Base-by-base conservation (phyloP, 2,888 invertebrate genomes). In the Melieria crassipennis region DNA sequence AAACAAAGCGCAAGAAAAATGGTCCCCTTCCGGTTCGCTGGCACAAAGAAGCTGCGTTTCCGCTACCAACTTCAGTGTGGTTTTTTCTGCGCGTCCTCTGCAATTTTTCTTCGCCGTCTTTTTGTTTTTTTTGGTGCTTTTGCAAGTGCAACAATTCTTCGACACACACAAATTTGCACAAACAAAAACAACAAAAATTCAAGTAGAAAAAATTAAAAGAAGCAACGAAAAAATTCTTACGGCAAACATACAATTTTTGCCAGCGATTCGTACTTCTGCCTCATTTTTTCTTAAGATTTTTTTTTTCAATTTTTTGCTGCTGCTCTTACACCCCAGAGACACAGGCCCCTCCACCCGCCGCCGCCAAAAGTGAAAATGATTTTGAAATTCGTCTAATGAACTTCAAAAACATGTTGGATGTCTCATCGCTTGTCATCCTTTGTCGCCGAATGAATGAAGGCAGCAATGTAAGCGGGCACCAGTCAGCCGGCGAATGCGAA, bases 341-440 rank as follows among this genome's bases (percentile, higher is more conserved):
- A 13, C 0, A 10, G 5, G 13, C 7, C 16, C 7, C 9, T 7
- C 43, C 13, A 45, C 45, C 6, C 45, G 43, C 16, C 50, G 47
- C 4, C 42, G 10, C 52, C 10, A 48, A 43, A 30, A 30, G 61
- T 45, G 50, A 61, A 50, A 68, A 55, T 43, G 42, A 68, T n/a
- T 56, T 42, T 63, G 69, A 70, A 60, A 70, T 16, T 82, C 82
- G 78, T 83, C 83, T 83, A 84, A 84, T 84, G 84, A 83, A 84
- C 84, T 84, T 84, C 82, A 84, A 82, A 83, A 82, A 80, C 78
- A 83, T 81, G 81, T 81, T 84, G 72, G 75, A 75, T 77, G 72
- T 79, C 79, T 74, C 75, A 78, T 77, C 79, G 79, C 79, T 78
- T 83, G 84, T 82, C 84, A 84, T 81, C 83, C 84, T 84, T 83